Evolutionary conservation across 2,113 vertebrate species (phyloP).

Genomic region (Carettochelys insculpta): DNA sequence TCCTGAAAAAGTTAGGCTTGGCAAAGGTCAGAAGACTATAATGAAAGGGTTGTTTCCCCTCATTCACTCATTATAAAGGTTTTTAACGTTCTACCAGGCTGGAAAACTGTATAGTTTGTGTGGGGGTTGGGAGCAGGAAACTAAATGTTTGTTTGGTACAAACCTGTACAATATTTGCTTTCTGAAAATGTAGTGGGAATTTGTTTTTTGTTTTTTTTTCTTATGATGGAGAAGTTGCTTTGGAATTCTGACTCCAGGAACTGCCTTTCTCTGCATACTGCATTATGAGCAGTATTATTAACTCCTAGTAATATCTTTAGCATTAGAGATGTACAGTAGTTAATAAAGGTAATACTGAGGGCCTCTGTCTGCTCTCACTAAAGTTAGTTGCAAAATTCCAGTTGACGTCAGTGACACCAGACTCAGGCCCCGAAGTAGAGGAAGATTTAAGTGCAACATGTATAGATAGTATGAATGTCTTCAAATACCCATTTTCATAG

Average conservation of each 20-base stretch:
- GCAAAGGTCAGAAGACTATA: neutral
- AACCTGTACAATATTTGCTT: neutral
- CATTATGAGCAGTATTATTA: neutral
- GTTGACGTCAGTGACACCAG: neutral
- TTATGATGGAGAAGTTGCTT: neutral
- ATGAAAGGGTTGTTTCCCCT: neutral
- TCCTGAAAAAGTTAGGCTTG: neutral
- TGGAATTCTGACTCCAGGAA: neutral
- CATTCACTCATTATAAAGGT: neutral
- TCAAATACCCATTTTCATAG: neutral
- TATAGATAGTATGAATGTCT: neutral
- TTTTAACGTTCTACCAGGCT: neutral
- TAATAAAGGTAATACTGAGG: neutral
- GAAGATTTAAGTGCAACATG: neutral
- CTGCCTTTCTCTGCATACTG: neutral
- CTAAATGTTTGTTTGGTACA: neutral
- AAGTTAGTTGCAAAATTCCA: neutral
- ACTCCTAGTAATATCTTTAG: no score
- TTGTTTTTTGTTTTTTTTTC: neutral
- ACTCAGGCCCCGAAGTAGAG: neutral
- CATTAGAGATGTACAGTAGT: neutral
- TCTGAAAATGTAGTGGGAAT: neutral
- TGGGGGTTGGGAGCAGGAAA: neutral
- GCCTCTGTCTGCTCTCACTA: neutral
- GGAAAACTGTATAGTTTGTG: neutral